Evolutionary conservation across 1,140 invertebrate genomes (phyloP).

Genomic region (Ooceraea biroi): DNA sequence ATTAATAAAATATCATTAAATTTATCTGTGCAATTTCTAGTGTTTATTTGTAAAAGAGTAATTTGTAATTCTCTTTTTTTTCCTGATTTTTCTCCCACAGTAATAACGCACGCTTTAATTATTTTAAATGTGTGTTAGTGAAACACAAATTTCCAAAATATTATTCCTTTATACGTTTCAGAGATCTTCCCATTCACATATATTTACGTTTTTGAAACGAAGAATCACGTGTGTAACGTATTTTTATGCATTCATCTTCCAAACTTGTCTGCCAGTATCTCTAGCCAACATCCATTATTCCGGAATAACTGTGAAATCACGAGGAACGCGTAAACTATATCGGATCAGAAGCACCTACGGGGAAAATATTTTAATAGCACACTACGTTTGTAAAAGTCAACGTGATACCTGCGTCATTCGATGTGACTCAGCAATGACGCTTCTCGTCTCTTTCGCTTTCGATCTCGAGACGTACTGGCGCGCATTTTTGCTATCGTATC

Average conservation of each 20-base stretch:
- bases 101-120: no score
- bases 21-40: no score
- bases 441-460: no score
- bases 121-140: no score
- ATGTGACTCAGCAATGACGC: not conserved
- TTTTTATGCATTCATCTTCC: constrained; percentile 32
- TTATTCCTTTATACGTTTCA: not conserved
- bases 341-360: constrained; percentile 24
- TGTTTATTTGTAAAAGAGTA: no score
- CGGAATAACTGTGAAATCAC: constrained; percentile 48
- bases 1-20: no score
- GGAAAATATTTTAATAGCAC: not conserved
- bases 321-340: not conserved
- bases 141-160: not conserved
- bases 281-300: constrained; percentile 47
- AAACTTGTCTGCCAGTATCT: constrained; percentile 32
- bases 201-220: constrained; percentile 30
- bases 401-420: constrained; percentile 20
- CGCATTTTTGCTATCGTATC: no score
- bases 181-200: not conserved
- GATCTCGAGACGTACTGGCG: no score
- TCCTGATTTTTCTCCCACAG: no score
- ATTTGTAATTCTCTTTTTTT: no score
- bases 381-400: not conserved
- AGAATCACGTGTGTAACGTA: constrained; percentile 26